Percentiles rank a stretch among this genome's conserved stretches.
These are phyloP conservation scores for Nerophis ophidion DNA, from an alignment of 2,113 vertebrate genomes.

Conservation along the genomic window DNA sequence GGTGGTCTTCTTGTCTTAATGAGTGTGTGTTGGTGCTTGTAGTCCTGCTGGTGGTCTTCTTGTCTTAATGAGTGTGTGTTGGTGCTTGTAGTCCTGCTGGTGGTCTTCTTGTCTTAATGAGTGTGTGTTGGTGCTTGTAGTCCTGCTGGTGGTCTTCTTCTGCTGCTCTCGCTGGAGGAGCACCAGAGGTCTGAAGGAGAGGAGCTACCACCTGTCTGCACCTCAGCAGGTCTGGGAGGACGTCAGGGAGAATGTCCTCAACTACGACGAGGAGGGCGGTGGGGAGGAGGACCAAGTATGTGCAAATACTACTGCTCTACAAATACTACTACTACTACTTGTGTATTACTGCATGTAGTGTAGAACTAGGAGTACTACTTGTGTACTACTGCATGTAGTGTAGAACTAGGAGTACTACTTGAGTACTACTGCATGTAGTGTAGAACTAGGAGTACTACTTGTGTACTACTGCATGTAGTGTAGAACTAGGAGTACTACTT, in stretches of 20 bases:
- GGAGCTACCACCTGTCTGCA: conserved; percentile 67
- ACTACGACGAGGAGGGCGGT: conserved; percentile 86
- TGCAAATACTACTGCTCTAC: neutral
- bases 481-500: too few relatives aligned
- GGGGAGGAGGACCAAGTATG: conserved; percentile 84
- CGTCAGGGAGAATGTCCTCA: conserved; percentile 83
- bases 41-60: too few relatives aligned
- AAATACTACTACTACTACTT: too few relatives aligned
- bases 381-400: too few relatives aligned
- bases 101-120: too few relatives aligned
- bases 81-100: too few relatives aligned
- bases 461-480: neutral
- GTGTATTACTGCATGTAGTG: neutral
- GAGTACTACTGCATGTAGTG: too few relatives aligned
- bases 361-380: too few relatives aligned
- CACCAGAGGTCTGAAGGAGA: conserved; percentile 72
- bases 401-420: too few relatives aligned
- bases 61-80: too few relatives aligned
- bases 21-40: too few relatives aligned
- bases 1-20: too few relatives aligned
- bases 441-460: neutral
- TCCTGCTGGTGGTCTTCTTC: conserved; percentile 74
- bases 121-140: conserved; percentile 50
- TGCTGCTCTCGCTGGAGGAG: conserved; percentile 76
- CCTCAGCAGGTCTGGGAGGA: conserved; percentile 81